Base-by-base conservation (phyloP, 92 coral and sea anemone genomes). In the Isaurus tuberculatus region DNA sequence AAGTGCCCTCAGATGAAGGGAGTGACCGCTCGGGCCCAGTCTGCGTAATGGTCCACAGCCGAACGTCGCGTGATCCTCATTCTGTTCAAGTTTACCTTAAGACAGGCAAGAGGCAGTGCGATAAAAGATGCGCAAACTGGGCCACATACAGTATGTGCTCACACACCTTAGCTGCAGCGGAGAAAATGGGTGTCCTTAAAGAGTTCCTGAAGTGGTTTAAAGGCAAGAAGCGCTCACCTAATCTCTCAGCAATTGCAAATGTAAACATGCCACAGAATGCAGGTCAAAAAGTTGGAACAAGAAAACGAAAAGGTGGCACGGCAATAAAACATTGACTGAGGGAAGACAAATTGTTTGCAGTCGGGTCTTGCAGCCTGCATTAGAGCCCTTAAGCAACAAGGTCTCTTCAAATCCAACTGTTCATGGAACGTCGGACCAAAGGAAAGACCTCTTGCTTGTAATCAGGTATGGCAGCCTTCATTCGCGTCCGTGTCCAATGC, bases 161-260 rank as follows among this genome's bases (percentile, higher is more conserved):
- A 29, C 92, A 89, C 81, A 86, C 68, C 70, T 6, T 89, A 65
- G 92, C 89, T 9, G 92, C 78, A 20, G 92, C 87, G 19, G 92
- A 89, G 74, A 66, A 29, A 31, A 66, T 22, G 48, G 72, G 79
- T 19, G 57, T 23, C 11, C 83, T 89, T 1, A 71, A 80, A 43
- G 61, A 73, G 64, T 89, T 86, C 78, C 29, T 85, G 20, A 37
- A 44, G 7, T 86, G 89, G 89, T 80, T 80, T 66, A 80, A 73
- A 51, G 53, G 61, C 40, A 44, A 33, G 51, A 86, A 81, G 61
- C 80, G 87, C 33, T 57, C 80, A 10, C 84, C 87, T 29, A 89
- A 86, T 43, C 73, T 81, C 16, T 40, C 92, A 26, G 77, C 79
- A 23, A 23, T 89, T 20, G 88, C 89, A 13, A 85, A 85, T 77